Evolutionary conservation across 2,113 vertebrate species (phyloP).

Genomic region (Syngnathus scovelli): DNA sequence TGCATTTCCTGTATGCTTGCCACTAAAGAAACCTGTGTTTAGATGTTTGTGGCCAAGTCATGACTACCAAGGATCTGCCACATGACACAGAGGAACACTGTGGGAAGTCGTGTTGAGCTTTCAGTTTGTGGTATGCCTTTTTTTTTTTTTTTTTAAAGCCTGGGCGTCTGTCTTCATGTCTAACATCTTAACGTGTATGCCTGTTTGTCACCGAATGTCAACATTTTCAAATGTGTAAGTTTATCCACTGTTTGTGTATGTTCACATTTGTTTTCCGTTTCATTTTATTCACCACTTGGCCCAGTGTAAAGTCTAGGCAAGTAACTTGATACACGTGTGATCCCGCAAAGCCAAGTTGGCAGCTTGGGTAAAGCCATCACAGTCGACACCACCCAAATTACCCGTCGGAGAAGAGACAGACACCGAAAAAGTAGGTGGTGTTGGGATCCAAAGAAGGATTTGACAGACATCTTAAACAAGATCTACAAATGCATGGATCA

Average conservation of each 20-base stretch:
- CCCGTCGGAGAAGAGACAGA: not conserved
- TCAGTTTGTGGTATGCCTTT: conserved; percentile 46
- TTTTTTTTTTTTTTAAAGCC: conserved; percentile 19
- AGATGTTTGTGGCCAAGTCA: conserved; percentile 41
- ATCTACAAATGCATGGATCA: no score
- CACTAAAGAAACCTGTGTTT: conserved; percentile 35
- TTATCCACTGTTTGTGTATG: conserved; percentile 1
- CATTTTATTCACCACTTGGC: conserved; percentile 45
- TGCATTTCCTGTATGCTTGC: not conserved
- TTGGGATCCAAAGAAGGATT: no score
- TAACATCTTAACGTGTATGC: conserved; percentile 12
- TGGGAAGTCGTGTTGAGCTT: conserved; percentile 46
- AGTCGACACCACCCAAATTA: not conserved
- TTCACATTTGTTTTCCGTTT: conserved; percentile 48
- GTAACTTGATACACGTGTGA: conserved; percentile 56
- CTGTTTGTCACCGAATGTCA: not conserved
- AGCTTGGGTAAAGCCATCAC: not conserved
- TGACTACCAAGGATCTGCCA: conserved; percentile 35
- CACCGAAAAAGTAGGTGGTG: not conserved
- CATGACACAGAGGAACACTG: conserved; percentile 33
- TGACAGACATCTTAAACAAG: no score
- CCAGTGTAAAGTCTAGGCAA: conserved; percentile 38
- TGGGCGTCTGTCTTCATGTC: conserved; percentile 6
- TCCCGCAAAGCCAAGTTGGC: not conserved
- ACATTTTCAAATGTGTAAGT: conserved; percentile 18